Conservation (phyloP, 2,113 vertebrate genomes). For the Anoura caudifer region DNA sequence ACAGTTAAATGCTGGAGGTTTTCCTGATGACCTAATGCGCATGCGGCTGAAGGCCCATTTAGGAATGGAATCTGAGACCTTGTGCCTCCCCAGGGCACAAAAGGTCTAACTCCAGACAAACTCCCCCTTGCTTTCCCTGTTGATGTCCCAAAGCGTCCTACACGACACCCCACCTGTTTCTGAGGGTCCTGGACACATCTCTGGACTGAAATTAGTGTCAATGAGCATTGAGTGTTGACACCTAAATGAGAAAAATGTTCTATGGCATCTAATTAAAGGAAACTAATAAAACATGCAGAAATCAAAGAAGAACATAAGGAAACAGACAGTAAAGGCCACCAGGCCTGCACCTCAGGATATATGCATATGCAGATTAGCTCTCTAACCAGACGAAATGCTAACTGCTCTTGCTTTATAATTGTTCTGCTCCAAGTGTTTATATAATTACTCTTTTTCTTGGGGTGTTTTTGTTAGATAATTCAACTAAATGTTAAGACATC, state of each 20-base stretch:
- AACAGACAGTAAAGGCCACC: background rate
- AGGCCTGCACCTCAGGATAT: background rate
- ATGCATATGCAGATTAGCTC: constrained; percentile 45
- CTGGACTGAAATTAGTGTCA: background rate
- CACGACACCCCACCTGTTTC: background rate
- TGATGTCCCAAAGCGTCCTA: background rate
- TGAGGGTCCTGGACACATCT: background rate
- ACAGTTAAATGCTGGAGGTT: background rate
- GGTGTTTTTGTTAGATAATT: constrained; percentile 57
- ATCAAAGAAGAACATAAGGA: background rate
- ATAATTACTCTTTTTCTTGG: constrained; percentile 59
- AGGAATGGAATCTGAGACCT: background rate
- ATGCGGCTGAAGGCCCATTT: background rate
- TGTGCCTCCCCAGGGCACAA: background rate
- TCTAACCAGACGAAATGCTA: background rate
- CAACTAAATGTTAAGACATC: constrained; percentile 51
- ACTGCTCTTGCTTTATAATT: constrained; percentile 46
- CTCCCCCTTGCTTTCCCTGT: background rate
- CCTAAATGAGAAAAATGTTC: background rate
- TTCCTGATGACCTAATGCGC: background rate
- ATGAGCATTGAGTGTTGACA: background rate
- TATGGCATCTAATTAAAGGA: constrained; percentile 7
- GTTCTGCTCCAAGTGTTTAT: constrained; percentile 58
- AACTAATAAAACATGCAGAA: constrained; percentile 25
- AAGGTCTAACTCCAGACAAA: background rate